Evolutionary conservation across 2,113 vertebrate species (phyloP).

Genomic region (Neofelis nebulosa): DNA sequence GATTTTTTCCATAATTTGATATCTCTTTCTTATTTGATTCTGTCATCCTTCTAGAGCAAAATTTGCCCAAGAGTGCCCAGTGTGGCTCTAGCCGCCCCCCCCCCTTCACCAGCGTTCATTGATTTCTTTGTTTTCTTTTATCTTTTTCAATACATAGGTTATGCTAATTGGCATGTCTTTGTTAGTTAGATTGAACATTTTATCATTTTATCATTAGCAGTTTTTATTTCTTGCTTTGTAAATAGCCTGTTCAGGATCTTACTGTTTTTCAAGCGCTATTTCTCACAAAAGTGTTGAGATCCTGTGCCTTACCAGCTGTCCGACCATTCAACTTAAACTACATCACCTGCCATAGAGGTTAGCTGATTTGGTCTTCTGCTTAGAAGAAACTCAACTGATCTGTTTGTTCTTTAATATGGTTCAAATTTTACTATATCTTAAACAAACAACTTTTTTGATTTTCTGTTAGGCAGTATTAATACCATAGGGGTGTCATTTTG

Average conservation of each 20-base stretch:
- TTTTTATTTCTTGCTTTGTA: not conserved
- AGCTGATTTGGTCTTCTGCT: not conserved
- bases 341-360: not conserved
- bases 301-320: not conserved
- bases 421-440: not conserved
- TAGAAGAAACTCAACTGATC: not conserved
- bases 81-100: not conserved
- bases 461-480: not conserved
- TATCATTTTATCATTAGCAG: not conserved
- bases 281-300: not conserved
- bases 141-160: not conserved
- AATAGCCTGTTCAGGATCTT: not conserved
- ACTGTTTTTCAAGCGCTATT: not conserved
- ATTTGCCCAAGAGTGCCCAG: not conserved
- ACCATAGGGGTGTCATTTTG: not conserved
- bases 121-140: not conserved
- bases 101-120: not conserved
- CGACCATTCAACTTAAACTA: too few relatives aligned
- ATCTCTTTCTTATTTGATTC: constrained; percentile 1
- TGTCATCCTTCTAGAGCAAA: not conserved
- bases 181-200: not conserved
- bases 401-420: not conserved
- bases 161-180: not conserved
- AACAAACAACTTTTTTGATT: not conserved
- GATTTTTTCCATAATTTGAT: not conserved